Evolutionary conservation across 2,888 invertebrate genomes (phyloP), one percentile per base, ranked within the genome.

Genomic region (Polia nebulosa): DNA sequence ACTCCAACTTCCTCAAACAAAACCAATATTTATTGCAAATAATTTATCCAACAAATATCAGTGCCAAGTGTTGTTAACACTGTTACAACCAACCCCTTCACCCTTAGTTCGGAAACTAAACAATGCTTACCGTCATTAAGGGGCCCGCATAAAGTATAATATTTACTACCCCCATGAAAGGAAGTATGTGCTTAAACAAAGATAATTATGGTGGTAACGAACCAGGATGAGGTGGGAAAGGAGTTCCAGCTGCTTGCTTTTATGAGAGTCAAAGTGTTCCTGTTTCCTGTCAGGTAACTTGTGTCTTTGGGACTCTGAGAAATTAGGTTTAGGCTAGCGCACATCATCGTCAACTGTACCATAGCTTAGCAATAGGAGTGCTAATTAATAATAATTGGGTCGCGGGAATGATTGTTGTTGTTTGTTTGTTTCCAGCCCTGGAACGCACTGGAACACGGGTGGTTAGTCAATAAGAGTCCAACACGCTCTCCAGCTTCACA

Each of bases 111-210:
- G 34, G 34, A 34, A 81, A 62, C 74, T 69, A 76, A 81, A 83
- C 78, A 83, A 81, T 76, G 81, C 34, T 15, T 7, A 36, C 84
- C 78, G 73, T 85, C 79, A 88, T 89, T 90, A 89, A 84, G 69
- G 71, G 86, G 73, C 90, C 90, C 90, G 90, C 89, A 91, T 91
- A 88, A 90, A 91, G 85, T 85, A 85, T 73, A 84, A 79, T 86
- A 84, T 86, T 84, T 82, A 84, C 84, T 76, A 83, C 79, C 82
- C 86, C 85, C 81, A 74, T 79, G 70, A 60, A 70, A 77, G 75
- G 80, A 80, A 77, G 78, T 58, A 53, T 75, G 77, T 69, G 64
- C 65, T 77, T 72, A 72, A 74, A 73, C 67, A 76, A 72, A 71
- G 63, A 70, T 56, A 67, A 79, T 83, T 76, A 76, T 65, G 68